These are phyloP conservation scores for Pelmatolapia mariae DNA, from an alignment of 2,113 vertebrate species.

Conservation along the genomic window DNA sequence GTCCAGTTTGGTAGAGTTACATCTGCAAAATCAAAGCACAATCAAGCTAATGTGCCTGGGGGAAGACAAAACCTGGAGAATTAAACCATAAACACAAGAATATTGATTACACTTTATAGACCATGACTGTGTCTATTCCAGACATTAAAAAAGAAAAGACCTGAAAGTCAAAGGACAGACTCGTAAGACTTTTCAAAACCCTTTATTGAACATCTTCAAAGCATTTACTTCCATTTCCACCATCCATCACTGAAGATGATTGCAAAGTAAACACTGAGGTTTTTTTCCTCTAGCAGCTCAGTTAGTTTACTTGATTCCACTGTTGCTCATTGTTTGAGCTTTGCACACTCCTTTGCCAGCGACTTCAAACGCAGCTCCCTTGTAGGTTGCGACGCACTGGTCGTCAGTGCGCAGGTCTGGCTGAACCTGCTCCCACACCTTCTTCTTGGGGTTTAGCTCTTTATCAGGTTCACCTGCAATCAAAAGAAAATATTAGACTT, in stretches of 20 bases:
- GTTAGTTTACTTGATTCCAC: slow-evolving; percentile 84
- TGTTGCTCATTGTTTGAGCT: slow-evolving; percentile 90
- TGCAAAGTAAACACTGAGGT: slow-evolving; percentile 8
- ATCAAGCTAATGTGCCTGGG: slow-evolving; percentile 23
- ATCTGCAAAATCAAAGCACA: slow-evolving; percentile 17
- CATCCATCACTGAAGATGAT: slow-evolving; percentile 6
- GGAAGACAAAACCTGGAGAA: neutral
- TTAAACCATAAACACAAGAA: slow-evolving; percentile 8
- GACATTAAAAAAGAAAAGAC: neutral
- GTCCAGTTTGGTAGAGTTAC: neutral
- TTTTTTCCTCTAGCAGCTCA: neutral
- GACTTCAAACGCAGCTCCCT: slow-evolving; percentile 87
- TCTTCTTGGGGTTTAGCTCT: slow-evolving; percentile 97
- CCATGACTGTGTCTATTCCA: neutral
- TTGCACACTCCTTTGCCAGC: slow-evolving; percentile 88
- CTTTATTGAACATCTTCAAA: slow-evolving; percentile 62
- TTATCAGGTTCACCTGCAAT: slow-evolving; percentile 89
- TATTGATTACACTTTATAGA: slow-evolving; percentile 15
- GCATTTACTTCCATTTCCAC: slow-evolving; percentile 23
- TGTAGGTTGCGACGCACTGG: slow-evolving; percentile 88
- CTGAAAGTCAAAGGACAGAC: neutral
- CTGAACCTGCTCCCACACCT: slow-evolving; percentile 96
- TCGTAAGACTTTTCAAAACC: neutral
- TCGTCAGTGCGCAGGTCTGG: slow-evolving; percentile 85
- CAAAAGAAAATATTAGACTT: neutral